Evolutionary conservation across 2,797 vertebrate genomes (phyloP).

Genomic region (Pristis pectinata): DNA sequence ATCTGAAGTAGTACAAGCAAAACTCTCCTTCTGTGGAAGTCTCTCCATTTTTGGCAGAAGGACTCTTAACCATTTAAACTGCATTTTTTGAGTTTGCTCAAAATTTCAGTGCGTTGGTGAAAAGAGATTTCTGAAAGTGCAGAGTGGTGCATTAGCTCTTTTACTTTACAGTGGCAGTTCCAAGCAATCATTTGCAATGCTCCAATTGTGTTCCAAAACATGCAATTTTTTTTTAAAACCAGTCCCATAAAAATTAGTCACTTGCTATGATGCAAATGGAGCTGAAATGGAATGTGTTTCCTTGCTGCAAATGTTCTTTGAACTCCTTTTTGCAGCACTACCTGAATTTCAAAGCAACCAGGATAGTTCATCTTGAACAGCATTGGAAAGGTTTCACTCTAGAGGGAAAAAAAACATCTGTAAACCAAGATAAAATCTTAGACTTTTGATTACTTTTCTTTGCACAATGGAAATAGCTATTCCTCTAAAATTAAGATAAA

Average conservation of each 20-base stretch:
- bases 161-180: neutral
- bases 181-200: neutral
- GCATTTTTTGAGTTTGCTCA: slow-evolving; percentile 20
- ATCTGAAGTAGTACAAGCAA: neutral
- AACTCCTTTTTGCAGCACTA: neutral
- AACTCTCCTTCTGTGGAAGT: neutral
- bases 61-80: slow-evolving; percentile 27
- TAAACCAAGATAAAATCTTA: too few species aligned
- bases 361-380: neutral
- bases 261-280: neutral
- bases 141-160: neutral
- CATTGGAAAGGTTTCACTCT: neutral
- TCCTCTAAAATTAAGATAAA: neutral
- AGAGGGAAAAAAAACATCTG: neutral
- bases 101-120: neutral
- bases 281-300: neutral
- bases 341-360: neutral
- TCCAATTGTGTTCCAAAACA: neutral
- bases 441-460: too few species aligned
- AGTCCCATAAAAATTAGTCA: neutral
- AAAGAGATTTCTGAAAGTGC: neutral
- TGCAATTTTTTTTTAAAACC: neutral
- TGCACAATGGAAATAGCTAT: neutral
- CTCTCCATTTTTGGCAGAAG: slow-evolving; percentile 32
- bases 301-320: neutral